phyloP scores from a whole-genome alignment of 2,113 vertebrate genomes.

The Panurus biarmicus region DNA sequence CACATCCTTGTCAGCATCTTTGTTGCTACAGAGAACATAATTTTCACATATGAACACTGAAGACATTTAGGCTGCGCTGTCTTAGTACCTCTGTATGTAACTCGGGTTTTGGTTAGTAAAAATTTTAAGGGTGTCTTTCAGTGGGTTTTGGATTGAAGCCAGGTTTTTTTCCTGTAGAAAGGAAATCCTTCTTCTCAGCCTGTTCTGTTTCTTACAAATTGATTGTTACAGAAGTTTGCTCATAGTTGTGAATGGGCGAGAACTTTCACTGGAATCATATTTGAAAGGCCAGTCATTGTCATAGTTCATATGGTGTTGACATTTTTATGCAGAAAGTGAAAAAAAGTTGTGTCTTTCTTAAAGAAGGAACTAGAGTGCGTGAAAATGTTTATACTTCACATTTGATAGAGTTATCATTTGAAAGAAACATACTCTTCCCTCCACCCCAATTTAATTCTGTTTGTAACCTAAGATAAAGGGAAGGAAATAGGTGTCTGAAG shows the following conservation, averaged over 20 bases:
- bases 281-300: neutral
- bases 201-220: slow-evolving; percentile 14
- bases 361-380: neutral
- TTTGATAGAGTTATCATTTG: neutral
- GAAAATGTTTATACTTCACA: neutral
- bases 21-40: neutral
- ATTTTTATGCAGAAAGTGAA: neutral
- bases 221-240: neutral
- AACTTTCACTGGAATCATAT: neutral
- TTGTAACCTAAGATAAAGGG: neutral
- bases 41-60: neutral
- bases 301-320: neutral
- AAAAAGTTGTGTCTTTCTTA: neutral
- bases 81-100: neutral
- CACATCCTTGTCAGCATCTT: slow-evolving; percentile 25
- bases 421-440: neutral
- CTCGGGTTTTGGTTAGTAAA: neutral
- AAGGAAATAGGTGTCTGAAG: neutral
- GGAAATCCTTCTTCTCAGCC: neutral
- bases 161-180: neutral
- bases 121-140: neutral
- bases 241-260: neutral
- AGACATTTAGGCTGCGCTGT: neutral
- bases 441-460: neutral
- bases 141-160: neutral